Conservation (phyloP, 35 echinoderm and acorn worm species). For the Hemicentrotus pulcherrimus region DNA sequence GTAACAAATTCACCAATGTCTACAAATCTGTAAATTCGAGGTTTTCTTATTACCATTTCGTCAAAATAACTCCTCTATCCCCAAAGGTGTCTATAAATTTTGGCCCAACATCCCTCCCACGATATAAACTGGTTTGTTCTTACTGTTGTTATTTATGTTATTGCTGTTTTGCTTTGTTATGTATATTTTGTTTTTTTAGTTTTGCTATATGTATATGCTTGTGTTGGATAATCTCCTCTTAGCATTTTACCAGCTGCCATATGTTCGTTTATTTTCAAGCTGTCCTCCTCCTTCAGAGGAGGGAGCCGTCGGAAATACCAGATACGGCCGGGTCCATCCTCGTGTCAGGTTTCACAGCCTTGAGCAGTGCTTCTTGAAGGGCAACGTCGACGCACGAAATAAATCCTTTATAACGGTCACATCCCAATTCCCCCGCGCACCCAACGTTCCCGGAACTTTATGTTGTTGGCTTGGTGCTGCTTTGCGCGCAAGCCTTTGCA, state of each 20-base stretch:
- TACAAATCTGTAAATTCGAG: no score
- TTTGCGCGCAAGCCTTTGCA: background rate
- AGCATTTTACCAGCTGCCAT: background rate
- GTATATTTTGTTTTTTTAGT: no score
- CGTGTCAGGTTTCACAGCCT: background rate
- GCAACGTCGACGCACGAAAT: background rate
- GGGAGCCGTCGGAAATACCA: background rate
- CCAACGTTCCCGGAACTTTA: background rate
- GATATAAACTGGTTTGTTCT: no score
- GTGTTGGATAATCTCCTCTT: background rate
- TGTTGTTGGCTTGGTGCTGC: background rate
- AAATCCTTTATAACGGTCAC: background rate
- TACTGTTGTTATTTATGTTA: no score
- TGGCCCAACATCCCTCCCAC: no score
- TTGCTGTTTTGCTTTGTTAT: no score
- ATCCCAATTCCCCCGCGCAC: background rate
- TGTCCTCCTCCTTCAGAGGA: background rate
- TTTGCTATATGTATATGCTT: background rate
- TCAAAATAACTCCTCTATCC: no score
- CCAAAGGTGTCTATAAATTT: no score
- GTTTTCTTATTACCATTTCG: no score
- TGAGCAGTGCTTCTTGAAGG: background rate
- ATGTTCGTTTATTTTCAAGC: background rate
- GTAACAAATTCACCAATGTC: no score
- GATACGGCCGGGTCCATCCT: background rate